A percentile compares a stretch with the other conserved stretches of the same genome.
phyloP scores from a whole-genome alignment of 1,140 invertebrate genomes.

The Tetranychus urticae region DNA sequence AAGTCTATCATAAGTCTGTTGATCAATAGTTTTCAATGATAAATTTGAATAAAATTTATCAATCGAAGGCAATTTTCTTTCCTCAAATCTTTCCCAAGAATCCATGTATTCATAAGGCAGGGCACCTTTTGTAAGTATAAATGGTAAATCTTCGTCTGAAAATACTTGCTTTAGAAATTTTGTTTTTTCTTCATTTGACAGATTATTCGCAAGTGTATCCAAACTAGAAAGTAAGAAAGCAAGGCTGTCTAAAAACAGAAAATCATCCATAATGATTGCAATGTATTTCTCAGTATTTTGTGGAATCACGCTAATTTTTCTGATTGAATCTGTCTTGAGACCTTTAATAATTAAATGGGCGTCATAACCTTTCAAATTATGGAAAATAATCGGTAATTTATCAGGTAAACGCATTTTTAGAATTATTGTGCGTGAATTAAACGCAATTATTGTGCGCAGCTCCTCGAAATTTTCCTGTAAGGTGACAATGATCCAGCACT shows the following conservation, averaged over 20 bases:
- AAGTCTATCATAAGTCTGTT: background rate
- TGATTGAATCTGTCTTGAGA: background rate
- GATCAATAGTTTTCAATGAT: background rate
- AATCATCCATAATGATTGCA: background rate
- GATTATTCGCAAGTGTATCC: background rate
- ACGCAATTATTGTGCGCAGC: background rate
- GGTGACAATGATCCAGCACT: background rate
- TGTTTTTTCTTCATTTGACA: too few relatives aligned
- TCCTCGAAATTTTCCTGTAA: background rate
- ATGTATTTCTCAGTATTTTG: background rate
- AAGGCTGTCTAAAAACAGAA: background rate
- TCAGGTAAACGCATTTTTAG: background rate
- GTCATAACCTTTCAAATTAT: background rate
- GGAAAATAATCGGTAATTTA: background rate
- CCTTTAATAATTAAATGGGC: background rate
- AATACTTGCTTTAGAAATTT: too few relatives aligned
- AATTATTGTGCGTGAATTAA: too few relatives aligned
- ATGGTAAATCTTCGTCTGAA: background rate
- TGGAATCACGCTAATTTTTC: background rate
- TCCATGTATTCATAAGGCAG: slow-evolving; percentile 15
- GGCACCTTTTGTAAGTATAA: slow-evolving; percentile 7
- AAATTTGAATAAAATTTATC: background rate
- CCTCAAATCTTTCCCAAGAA: slow-evolving; percentile 10
- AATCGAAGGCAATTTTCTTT: slow-evolving; percentile 11
- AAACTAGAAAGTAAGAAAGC: background rate